These are phyloP conservation scores for Latrodectus geometricus DNA, from an alignment of 1,140 invertebrate species.

Conservation along the genomic window DNA sequence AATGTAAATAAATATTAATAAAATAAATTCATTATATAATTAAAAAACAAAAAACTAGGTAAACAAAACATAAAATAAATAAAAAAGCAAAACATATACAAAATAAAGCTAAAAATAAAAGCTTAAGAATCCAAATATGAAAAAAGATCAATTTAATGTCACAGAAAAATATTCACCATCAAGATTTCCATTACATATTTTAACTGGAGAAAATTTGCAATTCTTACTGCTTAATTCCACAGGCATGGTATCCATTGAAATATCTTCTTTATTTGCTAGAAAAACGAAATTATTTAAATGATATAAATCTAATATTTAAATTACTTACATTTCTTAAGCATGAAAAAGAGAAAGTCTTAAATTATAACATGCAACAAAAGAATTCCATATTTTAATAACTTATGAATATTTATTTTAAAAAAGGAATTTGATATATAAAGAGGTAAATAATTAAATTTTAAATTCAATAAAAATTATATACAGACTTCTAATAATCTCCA, in stretches of 20 bases:
- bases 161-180: not conserved
- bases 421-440: not conserved
- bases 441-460: not conserved
- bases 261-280: not conserved
- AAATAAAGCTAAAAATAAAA: too few relatives aligned
- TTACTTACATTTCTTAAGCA: not conserved
- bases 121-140: too few relatives aligned
- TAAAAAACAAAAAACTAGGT: too few relatives aligned
- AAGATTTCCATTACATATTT: not conserved
- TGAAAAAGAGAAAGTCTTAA: not conserved
- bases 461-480: not conserved
- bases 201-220: not conserved
- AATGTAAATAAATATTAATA: too few relatives aligned
- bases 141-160: too few relatives aligned
- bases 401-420: not conserved
- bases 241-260: not conserved
- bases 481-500: too few relatives aligned
- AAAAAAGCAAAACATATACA: too few relatives aligned
- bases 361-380: not conserved
- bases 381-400: not conserved
- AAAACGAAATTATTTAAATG: not conserved
- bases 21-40: too few relatives aligned
- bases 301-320: not conserved
- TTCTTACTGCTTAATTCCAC: not conserved
- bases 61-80: too few relatives aligned